Conservation (phyloP, 92 coral and sea anemone genomes). For the Epizoanthus scotinus region DNA sequence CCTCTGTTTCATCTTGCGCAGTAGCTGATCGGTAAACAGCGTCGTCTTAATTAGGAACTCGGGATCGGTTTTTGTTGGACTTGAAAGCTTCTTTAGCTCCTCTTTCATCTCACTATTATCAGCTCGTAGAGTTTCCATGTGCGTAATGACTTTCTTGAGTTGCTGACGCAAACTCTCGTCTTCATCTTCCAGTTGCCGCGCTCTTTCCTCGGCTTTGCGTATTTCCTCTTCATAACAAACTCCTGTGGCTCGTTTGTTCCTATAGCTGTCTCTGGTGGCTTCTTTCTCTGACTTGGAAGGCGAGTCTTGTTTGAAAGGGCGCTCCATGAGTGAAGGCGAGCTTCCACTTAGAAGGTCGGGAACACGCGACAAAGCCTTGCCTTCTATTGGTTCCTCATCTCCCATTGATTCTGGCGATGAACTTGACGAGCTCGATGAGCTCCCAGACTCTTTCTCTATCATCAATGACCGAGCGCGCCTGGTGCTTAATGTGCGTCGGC, state of each 20-base stretch:
- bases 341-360: slow-evolving; percentile 37
- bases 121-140: slow-evolving; percentile 63
- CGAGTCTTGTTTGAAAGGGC: slow-evolving; percentile 4
- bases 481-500: background rate
- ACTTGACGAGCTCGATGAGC: background rate
- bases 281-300: slow-evolving; percentile 30
- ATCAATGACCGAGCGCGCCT: background rate
- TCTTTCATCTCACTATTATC: slow-evolving; percentile 76
- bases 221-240: slow-evolving; percentile 15
- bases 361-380: slow-evolving; percentile 3
- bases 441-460: background rate
- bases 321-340: slow-evolving; percentile 6
- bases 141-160: slow-evolving; percentile 58
- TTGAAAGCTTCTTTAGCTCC: slow-evolving; percentile 54
- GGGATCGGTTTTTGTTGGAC: slow-evolving; percentile 42
- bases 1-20: slow-evolving; percentile 67
- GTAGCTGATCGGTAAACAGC: slow-evolving; percentile 59
- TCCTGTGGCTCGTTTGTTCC: background rate
- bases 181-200: slow-evolving; percentile 31
- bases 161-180: slow-evolving; percentile 58
- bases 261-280: background rate
- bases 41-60: slow-evolving; percentile 62
- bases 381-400: background rate
- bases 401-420: background rate
- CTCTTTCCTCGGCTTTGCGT: slow-evolving; percentile 12